Base-by-base conservation (phyloP, 2,113 vertebrate genomes). In the Climacteris rufus region DNA sequence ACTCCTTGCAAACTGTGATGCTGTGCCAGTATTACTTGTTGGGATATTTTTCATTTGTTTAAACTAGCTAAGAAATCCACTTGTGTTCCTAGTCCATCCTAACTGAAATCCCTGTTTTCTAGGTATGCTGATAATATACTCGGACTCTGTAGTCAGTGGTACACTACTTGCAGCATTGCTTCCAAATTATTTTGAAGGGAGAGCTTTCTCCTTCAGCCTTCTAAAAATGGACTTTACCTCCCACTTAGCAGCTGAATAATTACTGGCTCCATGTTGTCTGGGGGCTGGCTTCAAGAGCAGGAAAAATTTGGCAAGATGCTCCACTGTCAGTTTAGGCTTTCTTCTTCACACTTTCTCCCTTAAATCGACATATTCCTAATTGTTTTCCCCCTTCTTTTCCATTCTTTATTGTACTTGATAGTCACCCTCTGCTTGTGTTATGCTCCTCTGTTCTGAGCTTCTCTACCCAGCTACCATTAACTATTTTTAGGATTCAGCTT, bases 241-340 rank as follows among this genome's bases (percentile, higher is more conserved):
- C 28, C 30, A 53, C 83, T 86, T 65, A 83, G 66, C 44, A 49
- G 25, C 72, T 44, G 56, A 87, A 54, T 83, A 83, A 69, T 90
- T 89, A 66, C 93, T 64, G 77, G 69, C 77, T 96, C 91, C 80
- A 52, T 40, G 39, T 80, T 90, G 86, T 83, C 89, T 84, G 39
- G 35, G 42, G 52, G 40, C 52, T 74, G 69, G 74, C 80, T 82
- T 74, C 76, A 35, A 4, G 6, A 69, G n/a, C 72, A 72, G 57
- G 31, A 82, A 78, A 53, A 87, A 84, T 44, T 47, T 91, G 81
- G 81, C 79, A 92, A 49, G 52, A 86, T 68, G 76, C 52, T 86
- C 57, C 24, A 65, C 54, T 3, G 7, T 44, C 44, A 39, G 22
- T 85, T 90, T 57, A 69, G 52, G 47, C 63, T 87, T 94, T 85